Conservation (phyloP, 2,113 vertebrate species). For the Erythrocercus mccallii region DNA sequence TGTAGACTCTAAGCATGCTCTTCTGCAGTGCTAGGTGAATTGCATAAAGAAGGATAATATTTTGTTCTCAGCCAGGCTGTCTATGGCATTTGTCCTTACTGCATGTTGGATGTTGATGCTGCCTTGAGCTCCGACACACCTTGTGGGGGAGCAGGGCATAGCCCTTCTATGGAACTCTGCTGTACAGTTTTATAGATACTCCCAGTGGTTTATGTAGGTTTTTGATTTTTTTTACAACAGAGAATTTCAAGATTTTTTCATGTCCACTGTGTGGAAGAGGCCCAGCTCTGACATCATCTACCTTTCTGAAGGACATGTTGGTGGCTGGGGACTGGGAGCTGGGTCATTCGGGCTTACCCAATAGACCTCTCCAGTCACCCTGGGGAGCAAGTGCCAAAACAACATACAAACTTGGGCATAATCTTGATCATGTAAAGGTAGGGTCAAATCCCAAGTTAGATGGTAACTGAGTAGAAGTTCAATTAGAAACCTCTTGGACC, state of each 20-base stretch:
- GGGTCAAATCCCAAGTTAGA: neutral
- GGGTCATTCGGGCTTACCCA: accelerated
- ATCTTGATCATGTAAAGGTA: neutral
- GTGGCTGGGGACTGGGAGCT: neutral
- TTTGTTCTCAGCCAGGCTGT: neutral
- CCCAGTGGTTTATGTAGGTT: neutral
- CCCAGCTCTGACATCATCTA: neutral
- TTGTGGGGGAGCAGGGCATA: accelerated
- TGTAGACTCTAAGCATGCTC: neutral
- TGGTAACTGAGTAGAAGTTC: neutral
- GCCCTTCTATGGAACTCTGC: accelerated
- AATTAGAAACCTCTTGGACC: accelerated
- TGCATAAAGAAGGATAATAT: neutral
- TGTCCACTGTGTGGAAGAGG: accelerated
- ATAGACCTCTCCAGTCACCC: neutral
- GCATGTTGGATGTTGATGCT: accelerated
- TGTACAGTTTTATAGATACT: neutral
- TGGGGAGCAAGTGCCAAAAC: neutral
- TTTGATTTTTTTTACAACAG: neutral
- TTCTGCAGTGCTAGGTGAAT: neutral
- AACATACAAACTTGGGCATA: accelerated
- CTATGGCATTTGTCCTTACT: accelerated
- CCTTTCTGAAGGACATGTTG: accelerated
- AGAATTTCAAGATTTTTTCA: neutral
- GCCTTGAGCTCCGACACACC: accelerated